Percentiles rank a stretch among this genome's conserved stretches.
Conservation (phyloP, 1,140 invertebrate genomes). For the Drosophila truncata region DNA sequence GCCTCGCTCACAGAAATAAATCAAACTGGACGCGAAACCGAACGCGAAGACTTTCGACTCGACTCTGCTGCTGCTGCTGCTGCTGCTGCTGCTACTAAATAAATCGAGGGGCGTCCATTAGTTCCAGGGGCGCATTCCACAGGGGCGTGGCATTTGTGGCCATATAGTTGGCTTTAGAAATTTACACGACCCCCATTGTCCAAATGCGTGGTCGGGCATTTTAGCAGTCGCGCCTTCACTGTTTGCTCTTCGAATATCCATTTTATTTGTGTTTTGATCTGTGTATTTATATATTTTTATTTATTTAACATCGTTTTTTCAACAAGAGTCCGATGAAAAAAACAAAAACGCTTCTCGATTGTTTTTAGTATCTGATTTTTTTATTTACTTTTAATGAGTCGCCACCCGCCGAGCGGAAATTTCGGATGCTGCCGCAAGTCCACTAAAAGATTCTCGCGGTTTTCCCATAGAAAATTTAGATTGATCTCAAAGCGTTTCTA, state of each 20-base stretch:
- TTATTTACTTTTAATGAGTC: conserved; percentile 82
- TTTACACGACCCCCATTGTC: conserved; percentile 63
- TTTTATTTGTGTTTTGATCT: conserved; percentile 50
- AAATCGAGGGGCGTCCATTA: conserved; percentile 17
- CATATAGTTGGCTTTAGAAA: conserved; percentile 72
- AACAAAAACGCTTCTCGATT: conserved; percentile 62
- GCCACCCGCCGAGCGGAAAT: conserved; percentile 41
- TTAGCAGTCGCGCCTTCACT: conserved; percentile 56
- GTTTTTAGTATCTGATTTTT: conserved; percentile 76
- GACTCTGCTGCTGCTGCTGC: neutral
- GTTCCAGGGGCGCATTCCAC: conserved; percentile 10
- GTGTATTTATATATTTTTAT: conserved; percentile 69
- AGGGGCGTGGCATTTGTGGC: conserved; percentile 50
- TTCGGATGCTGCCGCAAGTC: conserved; percentile 36
- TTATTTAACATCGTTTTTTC: conserved; percentile 81
- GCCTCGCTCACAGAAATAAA: conserved; percentile 72
- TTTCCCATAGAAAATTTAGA: conserved; percentile 17
- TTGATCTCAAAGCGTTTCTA: conserved; percentile 7
- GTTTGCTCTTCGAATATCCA: conserved; percentile 61
- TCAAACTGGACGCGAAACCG: conserved; percentile 58
- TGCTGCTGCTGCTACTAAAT: conserved; percentile 1
- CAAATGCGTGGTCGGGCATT: conserved; percentile 40
- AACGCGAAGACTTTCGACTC: conserved; percentile 37
- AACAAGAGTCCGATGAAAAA: conserved; percentile 49
- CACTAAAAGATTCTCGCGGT: conserved; percentile 29